These are phyloP conservation scores for Micrastur ruficollis DNA, from an alignment of 2,797 vertebrate species.

Conservation along the genomic window DNA sequence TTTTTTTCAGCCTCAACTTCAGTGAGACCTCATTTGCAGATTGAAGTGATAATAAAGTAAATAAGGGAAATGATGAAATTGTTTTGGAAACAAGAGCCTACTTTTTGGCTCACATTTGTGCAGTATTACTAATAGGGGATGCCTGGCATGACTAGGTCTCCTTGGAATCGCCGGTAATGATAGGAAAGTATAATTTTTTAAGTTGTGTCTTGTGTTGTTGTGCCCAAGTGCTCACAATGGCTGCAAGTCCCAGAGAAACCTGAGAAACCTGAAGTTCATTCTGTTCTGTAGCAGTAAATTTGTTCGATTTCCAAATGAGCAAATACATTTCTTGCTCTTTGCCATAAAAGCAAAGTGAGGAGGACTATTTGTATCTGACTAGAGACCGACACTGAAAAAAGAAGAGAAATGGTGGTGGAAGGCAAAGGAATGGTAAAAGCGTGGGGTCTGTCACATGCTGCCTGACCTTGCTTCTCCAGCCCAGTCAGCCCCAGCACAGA, in stretches of 20 bases:
- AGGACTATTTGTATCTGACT: neutral
- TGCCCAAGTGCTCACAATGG: neutral
- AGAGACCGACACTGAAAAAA: neutral
- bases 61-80: constrained; percentile 19
- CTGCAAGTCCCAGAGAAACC: neutral
- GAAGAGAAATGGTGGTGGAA: neutral
- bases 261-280: neutral
- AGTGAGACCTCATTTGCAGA: neutral
- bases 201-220: neutral
- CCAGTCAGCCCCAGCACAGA: neutral
- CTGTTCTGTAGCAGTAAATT: neutral
- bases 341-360: neutral
- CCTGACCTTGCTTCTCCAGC: neutral
- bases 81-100: constrained; percentile 35
- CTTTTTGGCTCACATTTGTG: neutral
- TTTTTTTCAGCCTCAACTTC: neutral
- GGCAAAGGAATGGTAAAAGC: neutral
- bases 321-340: neutral
- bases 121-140: neutral
- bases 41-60: constrained; percentile 13
- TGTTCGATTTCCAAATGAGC: neutral
- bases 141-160: neutral
- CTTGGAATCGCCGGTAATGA: neutral
- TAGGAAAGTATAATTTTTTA: neutral
- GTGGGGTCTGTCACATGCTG: neutral